phyloP scores from a whole-genome alignment of 2,797 vertebrate genomes.

The Anisognathus igniventris region DNA sequence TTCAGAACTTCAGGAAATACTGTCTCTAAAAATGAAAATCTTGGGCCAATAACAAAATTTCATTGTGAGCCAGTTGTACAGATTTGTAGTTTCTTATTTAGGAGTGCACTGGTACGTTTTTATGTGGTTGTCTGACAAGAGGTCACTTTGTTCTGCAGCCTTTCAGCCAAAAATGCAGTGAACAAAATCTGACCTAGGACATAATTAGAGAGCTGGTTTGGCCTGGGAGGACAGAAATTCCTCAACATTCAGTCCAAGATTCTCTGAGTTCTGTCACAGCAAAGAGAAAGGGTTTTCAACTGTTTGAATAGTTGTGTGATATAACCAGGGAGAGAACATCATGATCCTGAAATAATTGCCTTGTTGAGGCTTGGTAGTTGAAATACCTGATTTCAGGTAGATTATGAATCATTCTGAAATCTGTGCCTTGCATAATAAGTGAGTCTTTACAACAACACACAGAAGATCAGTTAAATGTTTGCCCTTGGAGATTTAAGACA shows the following conservation, averaged over 20 bases:
- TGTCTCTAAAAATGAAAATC: not conserved
- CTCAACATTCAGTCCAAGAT: not conserved
- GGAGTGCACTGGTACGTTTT: not conserved
- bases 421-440: not conserved
- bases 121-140: not conserved
- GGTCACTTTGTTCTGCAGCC: not conserved
- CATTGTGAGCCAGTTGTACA: accelerated
- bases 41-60: not conserved
- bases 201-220: not conserved
- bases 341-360: not conserved
- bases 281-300: not conserved
- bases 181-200: not conserved
- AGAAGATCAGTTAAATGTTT: not conserved
- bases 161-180: not conserved
- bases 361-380: not conserved
- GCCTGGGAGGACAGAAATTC: not conserved
- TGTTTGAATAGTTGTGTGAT: not conserved
- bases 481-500: not conserved
- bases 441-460: not conserved
- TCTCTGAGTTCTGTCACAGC: not conserved
- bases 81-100: not conserved
- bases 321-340: not conserved
- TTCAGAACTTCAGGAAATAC: not conserved
- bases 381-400: not conserved
- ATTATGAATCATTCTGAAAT: not conserved